Evolutionary conservation across 2,888 invertebrate genomes (phyloP), one percentile per base, ranked within the genome.

Genomic region (Endotricha flammealis): DNA sequence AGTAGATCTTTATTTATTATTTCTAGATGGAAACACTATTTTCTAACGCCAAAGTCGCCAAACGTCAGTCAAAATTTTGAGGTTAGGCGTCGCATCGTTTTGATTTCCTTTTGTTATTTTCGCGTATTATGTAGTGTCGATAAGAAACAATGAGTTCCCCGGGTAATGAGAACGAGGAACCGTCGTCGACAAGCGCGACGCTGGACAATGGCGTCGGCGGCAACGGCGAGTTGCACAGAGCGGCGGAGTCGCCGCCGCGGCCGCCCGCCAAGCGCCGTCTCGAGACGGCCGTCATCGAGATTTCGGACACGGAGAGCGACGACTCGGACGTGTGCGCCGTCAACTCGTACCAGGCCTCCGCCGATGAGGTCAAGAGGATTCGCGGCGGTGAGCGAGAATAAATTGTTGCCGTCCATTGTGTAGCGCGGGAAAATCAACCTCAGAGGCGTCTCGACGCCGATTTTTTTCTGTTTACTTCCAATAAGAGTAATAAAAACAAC

Each of bases 281-380:
- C 24, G 61, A 71, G 7, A 61, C 47, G 41, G 56, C 80, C 8
- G 82, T 87, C 9, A 86, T 87, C 32, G 83, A 83, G 53, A 87
- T 87, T 32, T 83, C 85, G 7, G 86, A 87, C 44, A 81, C 86
- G 1, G 87, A 87, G 8, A 86, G 79, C 38, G 86, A 86, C 32
- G 87, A 86, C 40, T 87, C 87, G n/a, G 86, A 86, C 36, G 69
- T 87, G n/a, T 87, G 87, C 41, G 86, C 87, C 3, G 85, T 87
- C 7, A 81, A 74, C 38, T 78, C 85, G 1, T 87, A 87, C 58
- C 86, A 85, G 53, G 87, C 87, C 16, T 61, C 85, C 11, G 80
- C 85, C 1, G 85, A 86, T 42, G 87, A 87, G 57, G 86, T 86
- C 40, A 87, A 87, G 49, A 70, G 82, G 49, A 82, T 87, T 41